Base-by-base conservation (phyloP, 2,888 invertebrate genomes). In the Stenoptilia bipunctidactyla region DNA sequence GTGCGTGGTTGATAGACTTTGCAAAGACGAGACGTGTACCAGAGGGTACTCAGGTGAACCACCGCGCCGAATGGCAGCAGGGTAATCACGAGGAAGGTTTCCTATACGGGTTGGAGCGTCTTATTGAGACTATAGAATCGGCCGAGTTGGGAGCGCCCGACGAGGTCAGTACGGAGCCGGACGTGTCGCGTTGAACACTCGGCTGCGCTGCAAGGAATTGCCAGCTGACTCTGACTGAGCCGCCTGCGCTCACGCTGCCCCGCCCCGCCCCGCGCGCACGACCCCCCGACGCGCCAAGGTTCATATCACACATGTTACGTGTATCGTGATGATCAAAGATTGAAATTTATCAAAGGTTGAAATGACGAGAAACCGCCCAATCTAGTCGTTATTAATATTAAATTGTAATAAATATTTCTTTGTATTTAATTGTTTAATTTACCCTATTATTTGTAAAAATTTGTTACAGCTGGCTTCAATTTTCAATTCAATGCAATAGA, bases 41-140 rank as follows among this genome's bases (percentile, higher is more conserved):
- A 0, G 86, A 89, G 14, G 90, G 89, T 8, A 55, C 86, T 15
- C 80, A 73, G 38, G 87, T 98, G 12, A 89, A 90, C 50, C 98
- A 98, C 66, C 87, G 95, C 41, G 83, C 85, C 5, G 83, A 89
- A 10, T 98, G 98, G 98, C 66, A 87, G 44, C 90, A 94, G 50
- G 98, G 97, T n/a, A 98, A 98, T 69, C 93, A 94, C 62, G 98
- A 98, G 71, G 98, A 98, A 70, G 98, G 98, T 5, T 92, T 97
- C 57, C 87, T 98, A 15, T 90, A 88, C 52, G 98, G 98, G 41
- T 86, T 98, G 55, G 97, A 98, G 76, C 92, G 94, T 72, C 88
- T 98, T 46, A 94, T 98, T 56, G 85, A 89, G 56, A 92, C 74
- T 25, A 73, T 83, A 68, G 83, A 83, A 55, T 67, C 65, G 20